A percentile compares a stretch with the other conserved stretches of the same genome.
Conservation (phyloP, 2,113 vertebrate genomes). For the Hassar affinis region DNA sequence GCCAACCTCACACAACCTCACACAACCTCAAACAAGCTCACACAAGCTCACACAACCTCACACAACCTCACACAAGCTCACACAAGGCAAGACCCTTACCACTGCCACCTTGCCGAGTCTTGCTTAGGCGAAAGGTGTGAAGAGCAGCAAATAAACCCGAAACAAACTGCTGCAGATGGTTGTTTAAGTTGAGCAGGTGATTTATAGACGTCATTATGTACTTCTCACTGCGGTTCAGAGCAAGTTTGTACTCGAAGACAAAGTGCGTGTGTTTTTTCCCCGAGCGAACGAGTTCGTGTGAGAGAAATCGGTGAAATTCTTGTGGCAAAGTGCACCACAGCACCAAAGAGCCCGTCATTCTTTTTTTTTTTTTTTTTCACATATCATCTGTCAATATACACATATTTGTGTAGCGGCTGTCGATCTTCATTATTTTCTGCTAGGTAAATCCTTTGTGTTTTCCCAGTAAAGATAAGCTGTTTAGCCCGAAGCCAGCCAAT, state of each 20-base stretch:
- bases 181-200: constrained; percentile 56
- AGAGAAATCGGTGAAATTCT: constrained; percentile 40
- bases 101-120: too few species aligned
- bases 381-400: constrained; percentile 32
- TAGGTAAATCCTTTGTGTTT: constrained; percentile 10
- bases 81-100: too few species aligned
- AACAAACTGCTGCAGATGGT: constrained; percentile 39
- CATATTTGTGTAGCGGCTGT: constrained; percentile 10
- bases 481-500: constrained; percentile 26
- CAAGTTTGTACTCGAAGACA: constrained; percentile 41
- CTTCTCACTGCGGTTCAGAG: constrained; percentile 52
- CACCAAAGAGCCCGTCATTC: neutral
- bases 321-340: constrained; percentile 35
- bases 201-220: constrained; percentile 58
- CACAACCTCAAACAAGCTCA: too few species aligned
- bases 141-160: constrained; percentile 57
- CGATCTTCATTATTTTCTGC: constrained; percentile 22
- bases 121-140: constrained; percentile 62
- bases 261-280: constrained; percentile 1
- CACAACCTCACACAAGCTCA: too few species aligned
- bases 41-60: too few species aligned
- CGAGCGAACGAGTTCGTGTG: constrained; percentile 5
- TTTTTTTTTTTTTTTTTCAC: neutral
- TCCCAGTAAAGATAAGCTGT: constrained; percentile 16
- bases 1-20: too few species aligned